Conservation (phyloP, 1,140 invertebrate genomes). For the Homalodisca vitripennis region DNA sequence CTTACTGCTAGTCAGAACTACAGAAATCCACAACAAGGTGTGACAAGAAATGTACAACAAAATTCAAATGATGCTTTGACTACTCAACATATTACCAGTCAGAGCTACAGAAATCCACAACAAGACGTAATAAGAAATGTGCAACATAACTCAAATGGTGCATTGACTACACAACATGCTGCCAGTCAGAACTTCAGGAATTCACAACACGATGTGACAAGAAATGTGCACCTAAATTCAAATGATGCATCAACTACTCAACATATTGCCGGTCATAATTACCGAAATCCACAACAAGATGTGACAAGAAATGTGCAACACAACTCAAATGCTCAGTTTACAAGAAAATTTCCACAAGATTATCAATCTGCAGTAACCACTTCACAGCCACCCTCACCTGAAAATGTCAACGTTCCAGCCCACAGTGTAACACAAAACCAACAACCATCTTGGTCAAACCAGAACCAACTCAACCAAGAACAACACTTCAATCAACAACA, state of each 20-base stretch:
- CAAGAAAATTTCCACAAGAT: slow-evolving; percentile 17
- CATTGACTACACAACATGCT: not conserved
- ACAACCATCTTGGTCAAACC: not conserved
- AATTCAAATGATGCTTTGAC: too few species aligned
- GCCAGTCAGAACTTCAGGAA: not conserved
- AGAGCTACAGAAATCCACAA: not conserved
- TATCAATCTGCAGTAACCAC: too few species aligned
- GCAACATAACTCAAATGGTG: not conserved
- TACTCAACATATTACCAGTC: not conserved
- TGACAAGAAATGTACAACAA: slow-evolving; percentile 47
- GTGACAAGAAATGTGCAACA: slow-evolving; percentile 47
- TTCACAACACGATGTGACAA: slow-evolving; percentile 41
- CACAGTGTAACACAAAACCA: not conserved
- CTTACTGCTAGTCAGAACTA: not conserved
- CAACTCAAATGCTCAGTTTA: slow-evolving; percentile 41
- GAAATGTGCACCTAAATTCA: too few species aligned
- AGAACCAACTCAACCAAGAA: not conserved
- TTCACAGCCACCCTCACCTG: too few species aligned
- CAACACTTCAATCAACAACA: not conserved
- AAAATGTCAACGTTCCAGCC: too few species aligned
- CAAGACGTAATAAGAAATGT: too few species aligned
- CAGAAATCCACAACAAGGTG: slow-evolving; percentile 23
- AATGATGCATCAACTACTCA: not conserved
- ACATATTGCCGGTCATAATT: not conserved
- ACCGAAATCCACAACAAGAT: slow-evolving; percentile 37